Evolutionary conservation across 2,113 vertebrate species (phyloP).

Genomic region (Mola mola): DNA sequence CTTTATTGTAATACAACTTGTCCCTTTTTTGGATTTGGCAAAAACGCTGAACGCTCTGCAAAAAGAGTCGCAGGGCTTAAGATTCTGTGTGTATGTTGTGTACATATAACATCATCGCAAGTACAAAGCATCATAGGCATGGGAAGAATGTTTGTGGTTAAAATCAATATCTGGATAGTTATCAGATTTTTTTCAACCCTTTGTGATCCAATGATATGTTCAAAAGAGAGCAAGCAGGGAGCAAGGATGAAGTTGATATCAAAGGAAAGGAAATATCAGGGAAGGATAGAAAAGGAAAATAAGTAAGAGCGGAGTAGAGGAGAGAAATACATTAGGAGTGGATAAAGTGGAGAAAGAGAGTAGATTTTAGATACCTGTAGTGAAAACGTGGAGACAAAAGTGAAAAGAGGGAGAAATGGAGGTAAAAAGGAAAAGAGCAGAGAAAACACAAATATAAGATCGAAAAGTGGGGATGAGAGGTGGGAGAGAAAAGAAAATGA

Average conservation of each 20-base stretch:
- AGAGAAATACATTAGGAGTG: too few relatives aligned
- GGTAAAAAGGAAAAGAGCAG: neutral
- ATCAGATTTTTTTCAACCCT: too few relatives aligned
- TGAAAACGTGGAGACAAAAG: neutral
- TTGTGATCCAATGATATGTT: too few relatives aligned
- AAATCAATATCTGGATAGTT: slow-evolving; percentile 16
- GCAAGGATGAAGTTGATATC: neutral
- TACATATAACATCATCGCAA: neutral
- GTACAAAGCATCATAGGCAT: too few relatives aligned
- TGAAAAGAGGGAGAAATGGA: neutral
- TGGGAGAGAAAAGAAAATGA: neutral
- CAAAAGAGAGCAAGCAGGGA: neutral
- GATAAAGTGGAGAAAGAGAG: too few relatives aligned
- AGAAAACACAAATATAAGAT: neutral
- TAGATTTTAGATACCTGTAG: too few relatives aligned
- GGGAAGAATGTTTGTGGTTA: too few relatives aligned
- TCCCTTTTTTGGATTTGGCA: slow-evolving; percentile 15
- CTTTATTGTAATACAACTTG: slow-evolving; percentile 30
- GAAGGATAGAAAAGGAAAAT: neutral
- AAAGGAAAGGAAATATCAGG: neutral
- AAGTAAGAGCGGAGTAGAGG: neutral
- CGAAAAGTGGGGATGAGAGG: neutral
- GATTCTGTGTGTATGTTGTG: neutral
- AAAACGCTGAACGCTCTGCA: slow-evolving; percentile 1
- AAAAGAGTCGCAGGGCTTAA: slow-evolving; percentile 2